These are phyloP conservation scores for Zosterops pallidus DNA, from an alignment of 2,113 vertebrate species.

Conservation along the genomic window DNA sequence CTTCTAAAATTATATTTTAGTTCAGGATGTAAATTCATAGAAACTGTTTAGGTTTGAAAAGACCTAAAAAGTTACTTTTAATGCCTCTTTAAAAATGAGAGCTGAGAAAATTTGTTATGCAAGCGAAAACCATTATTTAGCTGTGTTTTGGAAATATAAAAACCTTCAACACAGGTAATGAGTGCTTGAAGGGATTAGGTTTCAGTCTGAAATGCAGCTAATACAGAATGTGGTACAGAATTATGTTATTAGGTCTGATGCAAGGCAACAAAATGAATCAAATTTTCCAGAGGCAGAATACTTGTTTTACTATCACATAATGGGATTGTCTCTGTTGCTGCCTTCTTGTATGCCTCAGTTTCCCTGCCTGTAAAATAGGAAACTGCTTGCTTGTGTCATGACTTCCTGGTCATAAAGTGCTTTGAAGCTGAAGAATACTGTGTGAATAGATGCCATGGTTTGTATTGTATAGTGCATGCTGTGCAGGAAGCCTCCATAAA, in stretches of 20 bases:
- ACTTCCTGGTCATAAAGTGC: not conserved
- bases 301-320: not conserved
- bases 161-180: not conserved
- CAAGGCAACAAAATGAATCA: not conserved
- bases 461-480: not conserved
- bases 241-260: not conserved
- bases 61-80: not conserved
- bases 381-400: not conserved
- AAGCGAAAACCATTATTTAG: not conserved
- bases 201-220: not conserved
- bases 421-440: conserved; percentile 18
- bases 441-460: not conserved
- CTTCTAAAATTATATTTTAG: not conserved
- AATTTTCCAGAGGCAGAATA: not conserved
- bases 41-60: not conserved
- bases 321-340: not conserved
- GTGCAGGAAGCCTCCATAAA: not conserved
- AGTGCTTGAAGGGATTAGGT: not conserved
- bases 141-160: not conserved
- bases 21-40: not conserved
- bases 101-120: not conserved
- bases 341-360: not conserved
- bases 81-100: not conserved
- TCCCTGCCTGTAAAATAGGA: not conserved
- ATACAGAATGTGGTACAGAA: not conserved